Evolutionary conservation across 2,797 vertebrate genomes (phyloP).

Genomic region (Oreochromis mossambicus): DNA sequence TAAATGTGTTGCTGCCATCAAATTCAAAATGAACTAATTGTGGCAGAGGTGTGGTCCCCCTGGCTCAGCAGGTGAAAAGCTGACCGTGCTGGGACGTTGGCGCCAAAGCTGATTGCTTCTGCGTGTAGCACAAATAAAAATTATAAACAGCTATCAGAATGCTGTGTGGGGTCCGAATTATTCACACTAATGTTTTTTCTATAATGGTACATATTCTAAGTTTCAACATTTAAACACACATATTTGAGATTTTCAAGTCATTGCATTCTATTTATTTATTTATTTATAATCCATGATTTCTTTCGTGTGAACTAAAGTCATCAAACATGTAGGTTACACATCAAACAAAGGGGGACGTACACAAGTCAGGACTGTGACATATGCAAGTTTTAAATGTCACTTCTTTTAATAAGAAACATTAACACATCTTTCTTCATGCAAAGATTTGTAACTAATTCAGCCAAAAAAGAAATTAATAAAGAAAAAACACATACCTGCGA

Average conservation of each 20-base stretch:
- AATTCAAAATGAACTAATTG: not conserved
- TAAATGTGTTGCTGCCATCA: not conserved
- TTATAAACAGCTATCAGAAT: too few species aligned
- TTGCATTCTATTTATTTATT: not conserved
- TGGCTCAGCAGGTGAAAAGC: not conserved
- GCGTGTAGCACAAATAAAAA: too few species aligned
- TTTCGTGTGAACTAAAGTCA: not conserved
- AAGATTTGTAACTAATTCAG: not conserved
- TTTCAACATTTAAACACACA: not conserved
- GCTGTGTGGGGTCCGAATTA: too few species aligned
- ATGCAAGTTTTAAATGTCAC: not conserved
- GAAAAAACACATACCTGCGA: conserved; percentile 76
- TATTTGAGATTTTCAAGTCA: not conserved
- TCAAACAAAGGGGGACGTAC: not conserved
- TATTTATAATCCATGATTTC: not conserved
- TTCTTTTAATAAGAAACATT: not conserved
- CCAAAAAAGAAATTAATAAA: conserved; percentile 10
- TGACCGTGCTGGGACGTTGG: not conserved
- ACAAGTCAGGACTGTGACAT: not conserved
- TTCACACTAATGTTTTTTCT: too few species aligned
- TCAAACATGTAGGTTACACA: not conserved
- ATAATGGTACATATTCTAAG: too few species aligned
- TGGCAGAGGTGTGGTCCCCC: rapidly evolving
- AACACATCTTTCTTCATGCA: not conserved
- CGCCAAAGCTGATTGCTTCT: too few species aligned